Conservation (phyloP, 2,797 vertebrate genomes). For the Gila robusta region DNA sequence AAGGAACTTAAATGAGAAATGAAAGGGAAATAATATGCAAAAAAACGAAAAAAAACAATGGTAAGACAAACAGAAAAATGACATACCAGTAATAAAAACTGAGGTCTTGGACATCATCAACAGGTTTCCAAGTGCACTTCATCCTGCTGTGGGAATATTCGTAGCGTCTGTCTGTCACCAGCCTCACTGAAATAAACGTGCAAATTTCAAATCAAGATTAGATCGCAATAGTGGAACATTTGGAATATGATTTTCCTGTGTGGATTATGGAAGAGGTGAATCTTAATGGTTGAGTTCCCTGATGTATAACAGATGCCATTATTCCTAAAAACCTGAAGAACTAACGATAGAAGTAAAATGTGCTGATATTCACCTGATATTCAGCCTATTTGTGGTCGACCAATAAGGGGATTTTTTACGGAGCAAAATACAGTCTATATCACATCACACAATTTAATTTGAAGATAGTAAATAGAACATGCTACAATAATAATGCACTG, state of each 20-base stretch:
- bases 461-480: not conserved
- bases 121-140: not conserved
- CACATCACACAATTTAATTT: too few species aligned
- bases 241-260: not conserved
- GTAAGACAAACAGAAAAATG: not conserved
- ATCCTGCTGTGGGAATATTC: not conserved
- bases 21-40: not conserved
- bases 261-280: not conserved
- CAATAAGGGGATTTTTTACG: not conserved
- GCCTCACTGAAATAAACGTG: not conserved
- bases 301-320: not conserved
- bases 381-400: not conserved
- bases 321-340: too few species aligned
- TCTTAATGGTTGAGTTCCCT: not conserved
- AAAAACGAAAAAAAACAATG: not conserved
- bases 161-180: not conserved
- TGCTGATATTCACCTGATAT: not conserved
- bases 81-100: constrained; percentile 32
- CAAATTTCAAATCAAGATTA: not conserved
- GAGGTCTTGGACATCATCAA: not conserved
- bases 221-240: not conserved
- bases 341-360: not conserved
- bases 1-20: not conserved
- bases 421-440: not conserved
- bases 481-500: not conserved